Base-by-base conservation (phyloP, 2,888 invertebrate genomes). In the Ochropleura plecta region DNA sequence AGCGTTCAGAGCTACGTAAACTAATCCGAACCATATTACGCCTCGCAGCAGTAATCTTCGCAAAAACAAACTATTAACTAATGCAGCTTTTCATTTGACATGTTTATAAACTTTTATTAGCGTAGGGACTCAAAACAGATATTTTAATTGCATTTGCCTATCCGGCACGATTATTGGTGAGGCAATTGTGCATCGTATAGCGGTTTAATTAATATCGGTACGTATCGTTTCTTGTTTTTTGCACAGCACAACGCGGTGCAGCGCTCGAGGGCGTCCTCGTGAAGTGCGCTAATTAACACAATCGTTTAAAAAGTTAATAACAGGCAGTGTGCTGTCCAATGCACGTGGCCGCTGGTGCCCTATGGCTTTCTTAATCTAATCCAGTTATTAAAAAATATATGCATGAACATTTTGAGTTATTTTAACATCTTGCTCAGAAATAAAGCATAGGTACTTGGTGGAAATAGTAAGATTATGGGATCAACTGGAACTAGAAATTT, bases 221-320 rank as follows among this genome's bases (percentile, higher is more conserved):
- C 88, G 91, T 91, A 92, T 93, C 91, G 91, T 92, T 92, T 92
- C 91, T 92, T 93, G 91, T 93, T 94, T 94, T 94, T 93, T 92
- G 85, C 90, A 79, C 83, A 84, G 88, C 81, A 76, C 86, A 85
- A 72, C 81, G 73, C 84, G 86, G 88, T 88, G 88, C 89, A 88
- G 84, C 88, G 93, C 93, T 90, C 92, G 92, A 91, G 93, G 93
- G 92, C 88, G 79, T 88, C 90, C 91, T 91, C 88, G 91, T 89
- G 91, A 90, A 92, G 90, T 92, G 89, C 92, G 93, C 94, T 96
- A 95, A 96, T 96, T 95, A 96, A 95, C 94, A 91, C 95, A 93
- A 95, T 94, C 94, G 94, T 93, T 95, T 94, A 93, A 95, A 96
- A 95, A 94, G 90, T 93, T 95, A 95, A 96, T 95, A 96, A 94